These are phyloP conservation scores for Metopolophium dirhodum DNA, from an alignment of 1,140 invertebrate species.

Conservation along the genomic window DNA sequence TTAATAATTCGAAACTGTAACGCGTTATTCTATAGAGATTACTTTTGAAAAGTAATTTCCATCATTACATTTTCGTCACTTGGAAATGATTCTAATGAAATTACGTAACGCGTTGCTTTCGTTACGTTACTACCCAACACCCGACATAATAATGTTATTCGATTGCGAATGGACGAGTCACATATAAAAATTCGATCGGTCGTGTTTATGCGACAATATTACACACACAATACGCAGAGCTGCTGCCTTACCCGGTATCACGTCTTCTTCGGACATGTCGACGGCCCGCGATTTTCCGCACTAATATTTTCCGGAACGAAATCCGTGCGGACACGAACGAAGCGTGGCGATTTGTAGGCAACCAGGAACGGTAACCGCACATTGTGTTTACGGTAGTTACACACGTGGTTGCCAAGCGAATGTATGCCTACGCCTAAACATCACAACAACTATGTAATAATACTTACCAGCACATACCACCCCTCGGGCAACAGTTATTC, in stretches of 20 bases:
- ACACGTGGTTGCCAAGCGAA: constrained; percentile 51
- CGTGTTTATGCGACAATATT: not conserved
- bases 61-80: too few relatives aligned
- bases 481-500: constrained; percentile 47
- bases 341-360: not conserved
- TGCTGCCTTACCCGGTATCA: constrained; percentile 39
- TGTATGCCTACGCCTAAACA: not conserved
- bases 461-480: not conserved
- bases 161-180: too few relatives aligned
- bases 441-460: not conserved
- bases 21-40: too few relatives aligned
- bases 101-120: too few relatives aligned
- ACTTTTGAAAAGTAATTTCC: too few relatives aligned
- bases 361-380: not conserved
- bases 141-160: too few relatives aligned
- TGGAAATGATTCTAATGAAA: too few relatives aligned
- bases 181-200: not conserved
- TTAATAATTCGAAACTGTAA: too few relatives aligned
- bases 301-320: not conserved
- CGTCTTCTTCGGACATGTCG: constrained; percentile 44
- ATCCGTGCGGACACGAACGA: not conserved
- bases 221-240: not conserved
- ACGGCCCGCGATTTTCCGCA: not conserved
- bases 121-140: too few relatives aligned
- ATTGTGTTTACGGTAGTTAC: constrained; percentile 53